A percentile compares a stretch with the other conserved stretches of the same genome.
Evolutionary conservation across 2,797 vertebrate species (phyloP).

Genomic region (Phoebastria nigripes): DNA sequence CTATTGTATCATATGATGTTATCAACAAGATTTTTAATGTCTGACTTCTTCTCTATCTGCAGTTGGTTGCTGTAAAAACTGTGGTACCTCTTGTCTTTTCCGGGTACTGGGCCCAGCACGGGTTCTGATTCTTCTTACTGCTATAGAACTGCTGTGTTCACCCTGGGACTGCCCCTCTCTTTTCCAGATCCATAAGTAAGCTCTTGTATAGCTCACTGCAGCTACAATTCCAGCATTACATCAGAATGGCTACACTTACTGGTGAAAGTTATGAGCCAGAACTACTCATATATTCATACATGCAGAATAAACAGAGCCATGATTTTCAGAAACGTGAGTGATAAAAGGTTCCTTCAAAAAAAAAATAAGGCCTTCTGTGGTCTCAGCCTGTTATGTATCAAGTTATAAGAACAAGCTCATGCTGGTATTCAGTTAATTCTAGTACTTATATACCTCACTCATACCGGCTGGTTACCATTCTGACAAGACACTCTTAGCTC

Average conservation of each 20-base stretch:
- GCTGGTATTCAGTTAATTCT: background rate
- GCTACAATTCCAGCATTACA: background rate
- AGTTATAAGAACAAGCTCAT: background rate
- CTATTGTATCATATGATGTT: background rate
- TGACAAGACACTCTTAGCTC: background rate
- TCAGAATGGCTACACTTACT: background rate
- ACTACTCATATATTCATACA: background rate
- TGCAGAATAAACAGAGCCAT: background rate
- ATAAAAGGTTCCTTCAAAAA: background rate
- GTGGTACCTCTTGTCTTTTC: background rate
- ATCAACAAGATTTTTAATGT: background rate
- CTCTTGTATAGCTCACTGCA: background rate
- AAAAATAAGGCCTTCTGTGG: background rate
- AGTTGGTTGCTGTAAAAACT: background rate
- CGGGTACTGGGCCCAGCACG: fast-evolving
- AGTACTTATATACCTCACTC: background rate
- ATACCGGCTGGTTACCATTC: background rate
- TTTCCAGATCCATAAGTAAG: background rate
- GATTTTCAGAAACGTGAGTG: background rate
- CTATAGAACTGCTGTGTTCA: background rate
- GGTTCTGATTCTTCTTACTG: background rate
- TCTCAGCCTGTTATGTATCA: background rate
- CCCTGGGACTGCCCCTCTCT: background rate
- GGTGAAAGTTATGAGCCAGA: background rate
- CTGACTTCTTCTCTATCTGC: background rate